A percentile compares a stretch with the other conserved stretches of the same genome.
Evolutionary conservation across 2,113 vertebrate genomes (phyloP).

Genomic region (Anoplopoma fimbria): DNA sequence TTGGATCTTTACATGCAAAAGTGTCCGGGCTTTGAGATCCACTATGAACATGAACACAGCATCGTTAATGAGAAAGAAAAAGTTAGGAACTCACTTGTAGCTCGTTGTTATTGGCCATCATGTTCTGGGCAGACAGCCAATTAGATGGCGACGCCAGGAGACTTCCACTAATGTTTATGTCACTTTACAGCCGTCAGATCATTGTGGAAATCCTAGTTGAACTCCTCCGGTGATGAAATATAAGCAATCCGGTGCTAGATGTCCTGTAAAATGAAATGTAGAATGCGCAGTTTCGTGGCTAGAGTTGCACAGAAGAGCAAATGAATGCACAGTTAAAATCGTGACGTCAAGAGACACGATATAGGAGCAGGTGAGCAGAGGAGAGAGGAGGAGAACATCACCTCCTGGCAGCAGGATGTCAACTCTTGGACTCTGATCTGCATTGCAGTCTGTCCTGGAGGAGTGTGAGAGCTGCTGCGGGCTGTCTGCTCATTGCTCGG

Average conservation of each 20-base stretch:
- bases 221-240: not conserved
- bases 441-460: conserved; percentile 45
- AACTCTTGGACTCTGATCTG: conserved; percentile 61
- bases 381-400: conserved; percentile 47
- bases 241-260: not conserved
- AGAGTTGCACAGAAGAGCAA: not conserved
- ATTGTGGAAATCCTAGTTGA: conserved; percentile 23
- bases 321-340: conserved; percentile 20
- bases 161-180: conserved; percentile 29
- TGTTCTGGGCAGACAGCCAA: conserved; percentile 16
- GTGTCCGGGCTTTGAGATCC: not conserved
- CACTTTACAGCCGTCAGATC: conserved; percentile 44
- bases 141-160: conserved; percentile 24
- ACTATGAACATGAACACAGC: not conserved
- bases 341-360: not conserved
- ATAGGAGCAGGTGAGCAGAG: conserved; percentile 33
- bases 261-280: not conserved
- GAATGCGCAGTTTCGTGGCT: not conserved
- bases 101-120: conserved; percentile 80
- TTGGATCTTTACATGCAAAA: too few species aligned
- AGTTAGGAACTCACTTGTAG: conserved; percentile 75
- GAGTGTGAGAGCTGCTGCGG: conserved; percentile 8
- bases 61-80: not conserved
- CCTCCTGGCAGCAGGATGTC: conserved; percentile 56
- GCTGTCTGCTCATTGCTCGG: conserved; percentile 26